Percentiles rank a stretch among this genome's conserved stretches.
These are phyloP conservation scores for Clarias magur DNA, from an alignment of 2,113 vertebrate genomes.

Conservation along the genomic window DNA sequence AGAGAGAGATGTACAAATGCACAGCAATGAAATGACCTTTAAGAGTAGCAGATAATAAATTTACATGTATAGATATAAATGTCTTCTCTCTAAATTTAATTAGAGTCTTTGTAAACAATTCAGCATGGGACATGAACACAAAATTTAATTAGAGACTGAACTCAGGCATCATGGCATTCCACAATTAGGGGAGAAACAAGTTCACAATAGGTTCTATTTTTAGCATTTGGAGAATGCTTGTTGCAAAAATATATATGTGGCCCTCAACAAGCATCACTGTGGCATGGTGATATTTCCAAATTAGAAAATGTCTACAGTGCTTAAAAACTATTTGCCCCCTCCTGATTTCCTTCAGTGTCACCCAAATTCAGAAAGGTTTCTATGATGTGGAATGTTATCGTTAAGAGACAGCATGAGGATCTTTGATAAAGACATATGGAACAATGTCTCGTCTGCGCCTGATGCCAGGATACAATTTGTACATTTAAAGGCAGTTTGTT, in stretches of 20 bases:
- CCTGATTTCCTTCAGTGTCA: background rate
- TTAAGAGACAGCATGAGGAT: background rate
- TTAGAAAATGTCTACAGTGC: background rate
- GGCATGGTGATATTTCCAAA: background rate
- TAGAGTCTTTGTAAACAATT: constrained; percentile 24
- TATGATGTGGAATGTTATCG: background rate
- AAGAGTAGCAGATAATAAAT: constrained; percentile 36
- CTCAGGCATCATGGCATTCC: background rate
- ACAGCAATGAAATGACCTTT: constrained; percentile 38
- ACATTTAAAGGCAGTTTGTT: background rate
- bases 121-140: constrained; percentile 2
- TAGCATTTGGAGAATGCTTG: background rate
- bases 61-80: constrained; percentile 34
- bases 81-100: constrained; percentile 29
- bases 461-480: background rate
- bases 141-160: constrained; percentile 9
- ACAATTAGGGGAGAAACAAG: constrained; percentile 9
- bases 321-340: background rate
- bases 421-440: background rate
- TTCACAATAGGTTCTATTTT: background rate
- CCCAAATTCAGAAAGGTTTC: background rate
- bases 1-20: background rate
- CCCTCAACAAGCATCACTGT: background rate
- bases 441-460: background rate
- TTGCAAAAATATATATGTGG: background rate